These are phyloP conservation scores for Linyphia triangularis DNA, from an alignment of 2,888 invertebrate genomes.

Conservation along the genomic window DNA sequence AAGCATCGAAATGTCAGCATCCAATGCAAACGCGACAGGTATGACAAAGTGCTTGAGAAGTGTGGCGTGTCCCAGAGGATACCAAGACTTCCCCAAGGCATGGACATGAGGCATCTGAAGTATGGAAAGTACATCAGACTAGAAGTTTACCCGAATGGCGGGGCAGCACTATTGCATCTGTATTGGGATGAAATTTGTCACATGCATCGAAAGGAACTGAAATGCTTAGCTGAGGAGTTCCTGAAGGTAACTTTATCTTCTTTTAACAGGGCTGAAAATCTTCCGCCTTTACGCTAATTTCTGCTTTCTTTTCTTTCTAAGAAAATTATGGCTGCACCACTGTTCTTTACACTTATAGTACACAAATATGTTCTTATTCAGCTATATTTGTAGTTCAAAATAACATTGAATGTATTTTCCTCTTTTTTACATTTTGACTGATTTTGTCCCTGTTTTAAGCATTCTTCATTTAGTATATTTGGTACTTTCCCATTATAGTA, in stretches of 20 bases:
- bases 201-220: slow-evolving; percentile 84
- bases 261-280: not conserved
- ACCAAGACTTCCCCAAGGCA: slow-evolving; percentile 76
- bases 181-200: slow-evolving; percentile 93
- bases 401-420: no score
- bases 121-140: slow-evolving; percentile 86
- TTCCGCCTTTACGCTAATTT: not conserved
- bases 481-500: no score
- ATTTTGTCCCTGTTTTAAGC: no score
- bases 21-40: slow-evolving; percentile 73
- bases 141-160: slow-evolving; percentile 96
- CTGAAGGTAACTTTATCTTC: slow-evolving; percentile 84
- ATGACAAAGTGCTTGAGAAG: slow-evolving; percentile 67
- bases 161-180: slow-evolving; percentile 92
- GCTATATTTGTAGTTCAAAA: no score
- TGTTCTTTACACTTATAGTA: no score
- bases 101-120: slow-evolving; percentile 76
- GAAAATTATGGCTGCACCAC: no score
- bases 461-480: no score
- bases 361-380: no score
- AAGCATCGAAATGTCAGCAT: slow-evolving; percentile 74
- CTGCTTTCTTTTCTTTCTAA: no score
- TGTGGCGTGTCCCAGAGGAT: slow-evolving; percentile 76
- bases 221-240: slow-evolving; percentile 91
- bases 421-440: no score